These are phyloP conservation scores for Gadus macrocephalus DNA, from an alignment of 2,113 vertebrate species.

Conservation along the genomic window DNA sequence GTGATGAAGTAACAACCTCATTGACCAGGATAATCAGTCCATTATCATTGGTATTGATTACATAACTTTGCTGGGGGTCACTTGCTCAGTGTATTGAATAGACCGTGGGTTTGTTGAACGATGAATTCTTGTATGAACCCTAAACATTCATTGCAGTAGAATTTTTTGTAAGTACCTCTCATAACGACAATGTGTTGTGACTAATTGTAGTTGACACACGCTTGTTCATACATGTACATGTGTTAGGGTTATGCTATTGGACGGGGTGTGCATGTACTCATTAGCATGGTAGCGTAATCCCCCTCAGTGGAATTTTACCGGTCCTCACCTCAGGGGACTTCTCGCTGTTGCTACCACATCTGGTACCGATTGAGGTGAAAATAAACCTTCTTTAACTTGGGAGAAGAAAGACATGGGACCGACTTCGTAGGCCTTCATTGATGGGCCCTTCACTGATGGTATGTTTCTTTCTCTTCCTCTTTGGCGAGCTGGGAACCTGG, in stretches of 20 bases:
- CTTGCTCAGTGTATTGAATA: no score
- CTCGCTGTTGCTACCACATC: conserved; percentile 72
- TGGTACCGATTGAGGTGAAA: conserved; percentile 82
- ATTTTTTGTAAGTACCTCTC: no score
- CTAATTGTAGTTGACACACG: neutral
- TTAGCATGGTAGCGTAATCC: conserved; percentile 44
- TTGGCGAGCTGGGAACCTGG: conserved; percentile 40
- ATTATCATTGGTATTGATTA: no score
- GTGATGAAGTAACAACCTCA: no score
- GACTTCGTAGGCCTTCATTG: conserved; percentile 41
- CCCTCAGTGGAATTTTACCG: conserved; percentile 50
- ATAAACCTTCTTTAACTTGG: conserved; percentile 66
- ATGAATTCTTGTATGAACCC: no score
- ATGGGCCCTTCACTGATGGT: conserved; percentile 41
- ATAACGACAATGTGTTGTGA: no score
- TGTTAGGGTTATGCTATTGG: conserved; percentile 8
- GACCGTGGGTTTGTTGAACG: no score
- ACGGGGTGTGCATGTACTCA: conserved; percentile 35
- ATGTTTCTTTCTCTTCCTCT: conserved; percentile 27
- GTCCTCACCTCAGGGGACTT: conserved; percentile 50
- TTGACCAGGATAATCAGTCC: no score
- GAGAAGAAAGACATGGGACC: conserved; percentile 76
- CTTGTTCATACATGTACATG: neutral
- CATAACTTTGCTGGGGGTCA: no score
- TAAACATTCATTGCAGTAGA: no score